A percentile compares a stretch with the other conserved stretches of the same genome.
Evolutionary conservation across 2,113 vertebrate species (phyloP).

Genomic region (Procavia capensis): DNA sequence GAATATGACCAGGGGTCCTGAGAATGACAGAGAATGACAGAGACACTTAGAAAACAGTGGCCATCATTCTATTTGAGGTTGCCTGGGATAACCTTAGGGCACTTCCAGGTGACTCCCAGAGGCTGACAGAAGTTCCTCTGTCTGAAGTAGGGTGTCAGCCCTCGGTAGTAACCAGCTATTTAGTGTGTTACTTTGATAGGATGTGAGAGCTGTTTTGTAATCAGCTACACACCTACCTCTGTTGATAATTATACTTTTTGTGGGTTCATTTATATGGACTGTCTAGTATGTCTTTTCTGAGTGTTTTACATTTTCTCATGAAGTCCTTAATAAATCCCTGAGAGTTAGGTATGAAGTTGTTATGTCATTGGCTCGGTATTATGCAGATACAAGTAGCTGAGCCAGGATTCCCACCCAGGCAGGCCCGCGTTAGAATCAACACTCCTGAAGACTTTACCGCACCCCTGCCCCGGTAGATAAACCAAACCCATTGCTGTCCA

Average conservation of each 20-base stretch:
- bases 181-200: neutral
- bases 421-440: neutral
- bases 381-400: rapidly evolving
- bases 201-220: neutral
- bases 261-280: neutral
- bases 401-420: too few species aligned
- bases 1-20: neutral
- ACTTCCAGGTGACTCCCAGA: neutral
- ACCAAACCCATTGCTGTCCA: too few species aligned
- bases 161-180: neutral
- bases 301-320: neutral
- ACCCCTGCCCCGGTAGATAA: too few species aligned
- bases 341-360: neutral
- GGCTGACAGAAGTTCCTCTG: neutral
- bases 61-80: neutral
- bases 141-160: neutral
- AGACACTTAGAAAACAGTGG: neutral
- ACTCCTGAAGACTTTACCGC: too few species aligned
- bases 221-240: too few species aligned
- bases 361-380: neutral
- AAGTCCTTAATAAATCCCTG: neutral
- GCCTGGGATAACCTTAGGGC: neutral
- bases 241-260: neutral
- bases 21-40: neutral
- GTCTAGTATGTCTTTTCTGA: neutral